A percentile compares a stretch with the other conserved stretches of the same genome.
Conservation (phyloP, 2,888 invertebrate genomes). For the Sclerodermus sp. region DNA sequence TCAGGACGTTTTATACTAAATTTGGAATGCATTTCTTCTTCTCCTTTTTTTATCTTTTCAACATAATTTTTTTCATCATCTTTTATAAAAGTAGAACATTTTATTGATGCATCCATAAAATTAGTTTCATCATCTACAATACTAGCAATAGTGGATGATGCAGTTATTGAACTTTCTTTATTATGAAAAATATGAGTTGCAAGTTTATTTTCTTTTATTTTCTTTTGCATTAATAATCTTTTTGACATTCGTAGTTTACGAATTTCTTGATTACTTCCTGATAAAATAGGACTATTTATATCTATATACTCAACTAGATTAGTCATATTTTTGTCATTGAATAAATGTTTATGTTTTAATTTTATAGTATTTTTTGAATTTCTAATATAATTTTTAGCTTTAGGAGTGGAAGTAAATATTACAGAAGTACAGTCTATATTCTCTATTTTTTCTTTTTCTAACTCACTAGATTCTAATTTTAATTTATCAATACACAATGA, state of each 20-base stretch:
- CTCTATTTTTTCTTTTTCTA: background rate
- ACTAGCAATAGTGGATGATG: background rate
- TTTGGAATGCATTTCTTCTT: no score
- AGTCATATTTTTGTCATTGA: background rate
- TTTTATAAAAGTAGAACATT: background rate
- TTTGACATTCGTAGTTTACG: conserved; percentile 1
- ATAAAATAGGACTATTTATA: conserved; percentile 24
- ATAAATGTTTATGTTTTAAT: conserved; percentile 12
- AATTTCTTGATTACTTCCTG: conserved; percentile 14
- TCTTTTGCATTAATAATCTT: background rate
- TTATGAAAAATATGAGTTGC: background rate
- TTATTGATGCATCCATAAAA: background rate
- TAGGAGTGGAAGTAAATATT: conserved; percentile 9
- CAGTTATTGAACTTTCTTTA: background rate
- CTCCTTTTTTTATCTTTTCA: background rate
- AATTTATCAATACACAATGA: conserved; percentile 3
- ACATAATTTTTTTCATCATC: background rate
- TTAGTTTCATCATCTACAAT: background rate
- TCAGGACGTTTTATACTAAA: no score
- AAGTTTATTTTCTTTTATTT: background rate
- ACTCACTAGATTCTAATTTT: background rate
- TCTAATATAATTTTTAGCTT: background rate
- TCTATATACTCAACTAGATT: no score
- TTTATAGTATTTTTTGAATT: background rate
- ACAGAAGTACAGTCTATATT: background rate